Evolutionary conservation across 2,888 invertebrate species (phyloP).

Genomic region (Teleogryllus oceanicus): DNA sequence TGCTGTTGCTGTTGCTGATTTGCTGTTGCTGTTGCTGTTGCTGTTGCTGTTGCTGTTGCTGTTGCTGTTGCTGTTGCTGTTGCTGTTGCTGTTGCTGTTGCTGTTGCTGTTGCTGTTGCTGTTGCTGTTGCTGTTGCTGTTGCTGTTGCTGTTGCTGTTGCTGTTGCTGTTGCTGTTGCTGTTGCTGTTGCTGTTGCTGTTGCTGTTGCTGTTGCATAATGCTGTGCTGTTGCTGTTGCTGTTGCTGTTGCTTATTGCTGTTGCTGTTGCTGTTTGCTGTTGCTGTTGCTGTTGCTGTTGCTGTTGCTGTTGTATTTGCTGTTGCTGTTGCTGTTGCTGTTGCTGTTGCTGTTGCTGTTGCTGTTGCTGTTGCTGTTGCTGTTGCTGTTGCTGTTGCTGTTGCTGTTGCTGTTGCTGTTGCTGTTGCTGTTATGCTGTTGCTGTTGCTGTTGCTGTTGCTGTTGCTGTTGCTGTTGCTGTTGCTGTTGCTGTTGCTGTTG

Average conservation of each 20-base stretch:
- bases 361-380: conserved; percentile 38
- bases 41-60: conserved; percentile 27
- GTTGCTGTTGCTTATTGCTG: conserved; percentile 21
- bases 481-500: conserved; percentile 27
- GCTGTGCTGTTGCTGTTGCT: conserved; percentile 21
- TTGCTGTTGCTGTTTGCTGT: conserved; percentile 19
- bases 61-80: conserved; percentile 27
- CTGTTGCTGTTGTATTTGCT: too few species aligned
- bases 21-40: conserved; percentile 27
- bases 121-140: conserved; percentile 23
- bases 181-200: conserved; percentile 47
- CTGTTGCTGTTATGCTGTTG: conserved; percentile 26
- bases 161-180: conserved; percentile 43
- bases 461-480: conserved; percentile 27
- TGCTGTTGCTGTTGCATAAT: conserved; percentile 50
- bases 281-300: too few species aligned
- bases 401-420: conserved; percentile 24
- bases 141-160: conserved; percentile 18
- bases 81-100: conserved; percentile 27
- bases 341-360: conserved; percentile 31
- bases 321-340: too few species aligned
- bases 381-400: conserved; percentile 34
- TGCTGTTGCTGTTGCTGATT: too few species aligned
- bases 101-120: conserved; percentile 24
- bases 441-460: conserved; percentile 27